phyloP scores from a whole-genome alignment of 2,113 vertebrate genomes.

The Leiothrix lutea region DNA sequence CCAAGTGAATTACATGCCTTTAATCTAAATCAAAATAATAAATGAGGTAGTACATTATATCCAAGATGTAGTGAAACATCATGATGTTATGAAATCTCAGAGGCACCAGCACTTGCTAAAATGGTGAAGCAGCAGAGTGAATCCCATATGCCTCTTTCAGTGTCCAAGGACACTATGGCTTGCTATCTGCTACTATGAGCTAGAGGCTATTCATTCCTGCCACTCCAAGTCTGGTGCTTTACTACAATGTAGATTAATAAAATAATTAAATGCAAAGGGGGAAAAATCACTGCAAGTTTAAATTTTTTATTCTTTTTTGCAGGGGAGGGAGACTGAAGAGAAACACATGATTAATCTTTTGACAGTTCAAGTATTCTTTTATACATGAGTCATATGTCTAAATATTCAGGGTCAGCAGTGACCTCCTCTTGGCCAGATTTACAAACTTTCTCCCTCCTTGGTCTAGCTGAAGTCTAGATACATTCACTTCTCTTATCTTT shows the following conservation, averaged over 20 bases:
- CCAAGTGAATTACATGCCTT: background rate
- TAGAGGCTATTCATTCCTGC: background rate
- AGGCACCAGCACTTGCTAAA: background rate
- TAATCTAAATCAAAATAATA: background rate
- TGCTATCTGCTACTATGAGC: background rate
- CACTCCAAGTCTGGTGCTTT: background rate
- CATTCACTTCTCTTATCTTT: background rate
- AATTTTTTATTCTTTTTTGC: background rate
- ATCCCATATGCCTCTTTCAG: background rate
- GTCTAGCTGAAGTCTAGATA: background rate
- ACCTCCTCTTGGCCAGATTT: background rate
- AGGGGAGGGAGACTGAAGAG: background rate
- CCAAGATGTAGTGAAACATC: background rate
- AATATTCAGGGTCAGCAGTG: conserved; percentile 24
- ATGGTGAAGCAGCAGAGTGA: background rate
- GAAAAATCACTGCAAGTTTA: background rate
- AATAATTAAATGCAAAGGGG: background rate
- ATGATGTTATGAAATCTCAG: background rate
- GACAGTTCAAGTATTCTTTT: background rate
- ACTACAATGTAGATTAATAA: background rate
- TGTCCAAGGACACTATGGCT: background rate
- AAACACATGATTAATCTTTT: conserved; percentile 8
- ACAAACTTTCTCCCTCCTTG: background rate
- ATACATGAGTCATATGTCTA: conserved; percentile 53
- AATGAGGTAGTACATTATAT: background rate